Conservation (phyloP, 2,888 invertebrate species). For the Acronicta alni region DNA sequence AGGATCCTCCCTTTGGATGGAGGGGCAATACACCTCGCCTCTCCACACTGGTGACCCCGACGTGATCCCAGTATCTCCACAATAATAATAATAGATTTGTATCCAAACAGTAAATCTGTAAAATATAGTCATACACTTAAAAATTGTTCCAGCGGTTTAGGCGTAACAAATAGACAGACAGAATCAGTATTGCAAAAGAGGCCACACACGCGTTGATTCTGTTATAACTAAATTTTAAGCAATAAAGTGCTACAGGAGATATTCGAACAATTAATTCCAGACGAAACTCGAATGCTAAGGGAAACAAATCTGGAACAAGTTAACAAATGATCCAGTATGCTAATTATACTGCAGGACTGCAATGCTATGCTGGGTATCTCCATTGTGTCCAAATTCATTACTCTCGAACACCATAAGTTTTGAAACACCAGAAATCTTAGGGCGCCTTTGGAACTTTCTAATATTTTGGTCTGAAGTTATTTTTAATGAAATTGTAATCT, state of each 20-base stretch:
- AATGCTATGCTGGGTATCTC: slow-evolving; percentile 9
- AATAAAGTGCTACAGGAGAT: slow-evolving; percentile 1
- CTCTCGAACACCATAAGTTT: slow-evolving; percentile 1
- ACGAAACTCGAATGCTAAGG: not conserved
- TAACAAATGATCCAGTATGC: slow-evolving; percentile 11
- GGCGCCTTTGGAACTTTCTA: not conserved
- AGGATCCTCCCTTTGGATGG: no score
- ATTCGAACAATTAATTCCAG: not conserved
- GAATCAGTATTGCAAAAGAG: not conserved
- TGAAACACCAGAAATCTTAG: not conserved
- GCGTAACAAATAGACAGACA: no score
- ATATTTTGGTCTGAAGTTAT: not conserved
- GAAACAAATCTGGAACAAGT: slow-evolving; percentile 13
- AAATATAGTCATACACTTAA: no score
- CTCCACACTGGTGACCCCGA: no score
- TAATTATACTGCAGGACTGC: slow-evolving; percentile 8
- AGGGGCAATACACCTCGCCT: no score
- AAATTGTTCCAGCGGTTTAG: no score
- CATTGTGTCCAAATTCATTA: slow-evolving; percentile 27
- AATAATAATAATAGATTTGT: no score
- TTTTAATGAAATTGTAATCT: no score
- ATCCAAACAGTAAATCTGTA: no score
- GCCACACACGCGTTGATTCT: not conserved
- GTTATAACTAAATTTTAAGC: not conserved
- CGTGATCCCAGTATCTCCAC: no score